Percentiles rank a stretch among this genome's conserved stretches.
phyloP scores from a whole-genome alignment of 2,797 vertebrate genomes.

The Gallinago stenura region DNA sequence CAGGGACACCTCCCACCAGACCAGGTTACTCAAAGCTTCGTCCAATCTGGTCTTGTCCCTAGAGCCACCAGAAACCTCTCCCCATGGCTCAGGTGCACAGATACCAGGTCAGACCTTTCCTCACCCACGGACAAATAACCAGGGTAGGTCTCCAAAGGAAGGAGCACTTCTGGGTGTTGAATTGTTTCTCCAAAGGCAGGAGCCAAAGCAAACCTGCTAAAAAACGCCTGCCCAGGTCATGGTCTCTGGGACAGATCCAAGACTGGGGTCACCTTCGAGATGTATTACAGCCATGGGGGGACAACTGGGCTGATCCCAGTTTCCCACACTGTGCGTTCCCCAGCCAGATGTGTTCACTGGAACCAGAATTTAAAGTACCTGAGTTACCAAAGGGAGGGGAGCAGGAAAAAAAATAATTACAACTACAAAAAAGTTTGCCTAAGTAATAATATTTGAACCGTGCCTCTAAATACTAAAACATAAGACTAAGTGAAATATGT shows the following conservation, averaged over 20 bases:
- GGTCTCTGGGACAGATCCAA: background rate
- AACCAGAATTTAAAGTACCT: background rate
- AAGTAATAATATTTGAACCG: background rate
- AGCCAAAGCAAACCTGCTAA: background rate
- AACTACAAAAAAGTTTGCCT: background rate
- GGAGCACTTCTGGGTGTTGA: background rate
- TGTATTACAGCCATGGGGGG: accelerated
- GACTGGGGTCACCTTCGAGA: background rate
- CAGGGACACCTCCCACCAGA: no score
- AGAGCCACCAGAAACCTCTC: background rate
- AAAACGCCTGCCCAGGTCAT: background rate
- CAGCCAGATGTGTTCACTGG: background rate
- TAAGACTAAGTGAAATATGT: background rate
- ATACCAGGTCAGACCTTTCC: background rate
- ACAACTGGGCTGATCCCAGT: background rate
- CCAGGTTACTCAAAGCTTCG: no score
- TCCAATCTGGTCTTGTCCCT: background rate
- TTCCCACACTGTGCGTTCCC: background rate
- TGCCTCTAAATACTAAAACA: background rate
- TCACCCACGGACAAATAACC: accelerated
- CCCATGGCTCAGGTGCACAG: accelerated
- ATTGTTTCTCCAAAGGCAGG: background rate
- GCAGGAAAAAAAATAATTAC: background rate
- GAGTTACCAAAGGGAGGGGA: background rate
- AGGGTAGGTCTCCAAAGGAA: background rate